Percentiles rank a stretch among this genome's conserved stretches.
phyloP scores from a whole-genome alignment of 2,888 invertebrate species.

The Hydroisotoma schaefferi region DNA sequence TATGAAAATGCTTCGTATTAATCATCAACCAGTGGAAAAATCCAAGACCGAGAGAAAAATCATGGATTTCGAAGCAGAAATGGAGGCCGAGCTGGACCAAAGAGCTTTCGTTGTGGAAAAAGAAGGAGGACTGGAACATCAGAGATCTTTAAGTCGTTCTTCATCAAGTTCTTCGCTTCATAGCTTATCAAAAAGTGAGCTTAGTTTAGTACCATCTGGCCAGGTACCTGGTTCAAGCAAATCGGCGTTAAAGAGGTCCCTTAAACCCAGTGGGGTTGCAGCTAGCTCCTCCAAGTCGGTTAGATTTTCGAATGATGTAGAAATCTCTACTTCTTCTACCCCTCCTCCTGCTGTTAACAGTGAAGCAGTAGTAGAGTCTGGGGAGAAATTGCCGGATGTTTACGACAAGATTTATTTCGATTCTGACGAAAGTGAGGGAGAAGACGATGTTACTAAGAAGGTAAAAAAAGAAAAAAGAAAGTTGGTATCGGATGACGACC shows the following conservation, averaged over 20 bases:
- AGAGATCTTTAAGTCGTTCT: constrained; percentile 36
- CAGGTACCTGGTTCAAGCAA: background rate
- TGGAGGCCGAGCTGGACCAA: constrained; percentile 50
- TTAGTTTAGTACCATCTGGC: too few relatives aligned
- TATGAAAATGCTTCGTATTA: constrained; percentile 33
- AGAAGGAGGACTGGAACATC: constrained; percentile 45
- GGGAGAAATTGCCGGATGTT: constrained; percentile 17
- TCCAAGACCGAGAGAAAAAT: constrained; percentile 37
- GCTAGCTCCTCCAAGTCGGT: constrained; percentile 28
- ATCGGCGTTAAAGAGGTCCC: background rate
- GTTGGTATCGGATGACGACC: constrained; percentile 51
- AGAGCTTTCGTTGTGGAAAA: constrained; percentile 42
- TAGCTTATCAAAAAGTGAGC: constrained; percentile 8
- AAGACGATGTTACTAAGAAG: constrained; percentile 25
- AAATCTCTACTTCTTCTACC: background rate
- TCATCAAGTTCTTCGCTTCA: constrained; percentile 43
- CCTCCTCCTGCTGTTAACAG: background rate
- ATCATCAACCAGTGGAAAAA: constrained; percentile 8
- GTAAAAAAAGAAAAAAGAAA: constrained; percentile 35
- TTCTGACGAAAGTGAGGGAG: constrained; percentile 49
- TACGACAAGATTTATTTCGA: constrained; percentile 50
- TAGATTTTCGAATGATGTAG: constrained; percentile 15
- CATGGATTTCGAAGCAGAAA: constrained; percentile 50
- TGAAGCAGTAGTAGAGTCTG: background rate
- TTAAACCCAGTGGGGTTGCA: constrained; percentile 3